Evolutionary conservation across 2,797 vertebrate species (phyloP).

Genomic region (Pygocentrus nattereri): DNA sequence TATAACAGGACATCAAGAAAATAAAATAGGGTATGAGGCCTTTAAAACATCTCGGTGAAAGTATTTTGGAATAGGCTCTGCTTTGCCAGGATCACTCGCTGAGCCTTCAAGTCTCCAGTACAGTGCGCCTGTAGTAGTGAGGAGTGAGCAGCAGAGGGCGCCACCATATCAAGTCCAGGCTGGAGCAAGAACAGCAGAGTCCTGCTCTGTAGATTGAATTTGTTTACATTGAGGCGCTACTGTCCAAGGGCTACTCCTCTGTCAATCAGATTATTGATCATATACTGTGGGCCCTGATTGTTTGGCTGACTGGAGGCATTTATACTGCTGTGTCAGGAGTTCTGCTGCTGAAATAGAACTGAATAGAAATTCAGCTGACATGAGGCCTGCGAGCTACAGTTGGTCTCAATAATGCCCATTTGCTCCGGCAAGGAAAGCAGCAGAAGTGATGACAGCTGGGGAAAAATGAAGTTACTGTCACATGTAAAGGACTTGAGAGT

Average conservation of each 20-base stretch:
- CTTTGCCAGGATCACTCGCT: background rate
- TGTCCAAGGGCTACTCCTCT: background rate
- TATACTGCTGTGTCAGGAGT: slow-evolving; percentile 58
- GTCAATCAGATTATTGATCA: background rate
- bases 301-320: background rate
- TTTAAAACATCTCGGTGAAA: too few species aligned
- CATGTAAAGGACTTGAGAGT: background rate
- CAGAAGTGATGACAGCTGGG: slow-evolving; percentile 13
- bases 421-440: background rate
- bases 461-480: background rate
- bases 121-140: slow-evolving; percentile 1
- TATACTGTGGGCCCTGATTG: too few species aligned
- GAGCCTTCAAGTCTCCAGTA: too few species aligned
- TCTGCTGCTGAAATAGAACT: slow-evolving; percentile 66
- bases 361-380: slow-evolving; percentile 69
- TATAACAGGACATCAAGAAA: too few species aligned
- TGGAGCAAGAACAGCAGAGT: background rate
- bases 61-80: background rate
- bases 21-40: too few species aligned
- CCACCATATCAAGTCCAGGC: background rate
- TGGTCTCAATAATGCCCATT: background rate
- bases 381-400: background rate
- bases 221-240: background rate
- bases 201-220: background rate
- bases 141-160: slow-evolving; percentile 34